These are phyloP conservation scores for Lordiphosa mommai DNA, from an alignment of 1,140 invertebrate genomes.

Conservation along the genomic window DNA sequence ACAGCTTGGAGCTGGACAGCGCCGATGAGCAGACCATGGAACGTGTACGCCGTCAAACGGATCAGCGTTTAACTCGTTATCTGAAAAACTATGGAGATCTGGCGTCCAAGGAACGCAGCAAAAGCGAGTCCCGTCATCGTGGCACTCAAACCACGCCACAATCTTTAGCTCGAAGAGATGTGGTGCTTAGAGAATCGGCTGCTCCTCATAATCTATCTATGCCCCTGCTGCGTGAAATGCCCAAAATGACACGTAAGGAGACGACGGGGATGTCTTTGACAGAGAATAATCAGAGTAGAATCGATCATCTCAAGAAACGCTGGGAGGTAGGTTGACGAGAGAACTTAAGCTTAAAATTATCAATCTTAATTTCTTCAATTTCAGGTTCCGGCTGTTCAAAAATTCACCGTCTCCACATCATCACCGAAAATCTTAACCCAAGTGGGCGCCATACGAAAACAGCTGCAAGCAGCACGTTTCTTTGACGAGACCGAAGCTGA, in stretches of 20 bases:
- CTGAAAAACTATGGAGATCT: conserved; percentile 70
- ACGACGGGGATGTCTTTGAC: conserved; percentile 18
- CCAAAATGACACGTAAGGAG: conserved; percentile 71
- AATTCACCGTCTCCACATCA: conserved; percentile 55
- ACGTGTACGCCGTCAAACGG: conserved; percentile 55
- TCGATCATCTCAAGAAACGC: conserved; percentile 58
- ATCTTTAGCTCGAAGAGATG: conserved; percentile 42
- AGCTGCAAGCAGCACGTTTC: conserved; percentile 67
- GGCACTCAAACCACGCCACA: conserved; percentile 65
- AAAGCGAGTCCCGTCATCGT: conserved; percentile 56
- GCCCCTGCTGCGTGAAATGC: conserved; percentile 74
- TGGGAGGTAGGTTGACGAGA: conserved; percentile 56
- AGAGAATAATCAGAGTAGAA: conserved; percentile 30
- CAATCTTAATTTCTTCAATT: neutral
- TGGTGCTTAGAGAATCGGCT: conserved; percentile 54
- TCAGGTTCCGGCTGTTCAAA: conserved; percentile 73
- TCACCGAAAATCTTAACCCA: conserved; percentile 70
- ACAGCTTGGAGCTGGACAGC: conserved; percentile 58
- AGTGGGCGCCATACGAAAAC: conserved; percentile 71
- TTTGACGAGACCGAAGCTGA: conserved; percentile 47
- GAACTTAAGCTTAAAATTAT: neutral
- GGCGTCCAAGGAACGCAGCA: conserved; percentile 55
- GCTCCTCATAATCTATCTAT: conserved; percentile 65
- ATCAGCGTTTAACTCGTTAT: conserved; percentile 61
- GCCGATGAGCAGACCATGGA: conserved; percentile 62